Percentiles rank a stretch among this genome's conserved stretches.
phyloP scores from a whole-genome alignment of 1,140 invertebrate genomes.

The Halictus rubicundus region DNA sequence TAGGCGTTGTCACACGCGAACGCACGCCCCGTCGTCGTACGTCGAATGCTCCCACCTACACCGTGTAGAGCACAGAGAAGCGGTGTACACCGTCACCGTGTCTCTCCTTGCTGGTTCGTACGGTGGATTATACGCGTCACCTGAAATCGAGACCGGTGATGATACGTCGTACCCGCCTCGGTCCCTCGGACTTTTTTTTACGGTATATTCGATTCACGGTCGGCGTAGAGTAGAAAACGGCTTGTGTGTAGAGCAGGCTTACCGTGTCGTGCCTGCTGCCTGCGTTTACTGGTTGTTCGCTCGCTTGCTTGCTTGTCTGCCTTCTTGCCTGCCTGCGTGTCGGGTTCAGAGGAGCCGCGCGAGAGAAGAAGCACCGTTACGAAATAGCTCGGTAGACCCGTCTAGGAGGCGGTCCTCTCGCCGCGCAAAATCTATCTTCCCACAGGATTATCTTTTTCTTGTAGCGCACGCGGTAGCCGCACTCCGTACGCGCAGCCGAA shows the following conservation, averaged over 20 bases:
- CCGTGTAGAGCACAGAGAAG: constrained; percentile 37
- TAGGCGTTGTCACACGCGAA: constrained; percentile 66
- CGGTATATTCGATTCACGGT: constrained; percentile 38
- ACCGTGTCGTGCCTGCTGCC: constrained; percentile 35
- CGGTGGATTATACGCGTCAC: constrained; percentile 26
- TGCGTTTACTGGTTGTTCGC: not conserved
- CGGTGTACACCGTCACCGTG: constrained; percentile 18
- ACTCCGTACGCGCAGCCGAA: constrained; percentile 20
- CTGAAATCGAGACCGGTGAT: constrained; percentile 8
- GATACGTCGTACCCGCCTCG: not conserved
- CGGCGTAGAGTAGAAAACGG: constrained; percentile 18
- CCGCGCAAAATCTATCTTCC: constrained; percentile 51
- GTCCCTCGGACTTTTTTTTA: not conserved
- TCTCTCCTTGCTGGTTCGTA: constrained; percentile 29
- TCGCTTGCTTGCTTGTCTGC: not conserved
- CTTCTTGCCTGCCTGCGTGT: constrained; percentile 41
- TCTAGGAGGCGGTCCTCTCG: constrained; percentile 37
- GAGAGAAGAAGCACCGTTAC: constrained; percentile 67
- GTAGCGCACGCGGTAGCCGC: constrained; percentile 32
- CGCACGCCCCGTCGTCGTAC: constrained; percentile 58
- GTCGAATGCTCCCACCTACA: constrained; percentile 58
- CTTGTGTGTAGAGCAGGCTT: constrained; percentile 31
- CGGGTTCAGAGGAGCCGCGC: constrained; percentile 38
- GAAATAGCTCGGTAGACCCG: constrained; percentile 61
- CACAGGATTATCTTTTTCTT: constrained; percentile 38